Evolutionary conservation across 2,113 vertebrate species (phyloP), one percentile per base, ranked within the genome.

Genomic region (Tamias sibiricus): DNA sequence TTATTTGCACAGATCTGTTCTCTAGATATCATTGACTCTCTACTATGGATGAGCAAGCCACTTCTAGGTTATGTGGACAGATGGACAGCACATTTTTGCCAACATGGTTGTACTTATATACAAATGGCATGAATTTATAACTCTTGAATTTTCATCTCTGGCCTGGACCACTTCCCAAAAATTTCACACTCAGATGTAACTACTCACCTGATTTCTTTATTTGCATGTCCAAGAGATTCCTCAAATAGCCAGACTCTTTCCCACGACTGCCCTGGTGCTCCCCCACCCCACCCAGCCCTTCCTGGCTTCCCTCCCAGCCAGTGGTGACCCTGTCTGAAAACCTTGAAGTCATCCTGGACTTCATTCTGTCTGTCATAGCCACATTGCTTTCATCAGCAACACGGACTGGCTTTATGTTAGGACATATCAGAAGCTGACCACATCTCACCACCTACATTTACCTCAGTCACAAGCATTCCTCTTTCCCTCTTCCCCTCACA

Each of bases 1-100:
- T 90, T 52, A 62, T 77, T 88, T 95, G 90, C 64, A 91, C 3
- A 91, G 57, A 59, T 83, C 79, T 7, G 82, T 54, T 86, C 75
- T 90, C 44, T 69, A 54, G 86, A 69, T 66, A 88, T 22, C 37
- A 82, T 17, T 40, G 75, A 64, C 49, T 86, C 37, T 79, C 30
- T 44, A 40, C 37, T 49, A 42, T 32, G 26, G 30, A 42, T 84
- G 80, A 85, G n/a, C 76, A 91, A 87, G 79, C 47, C 47, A 66
- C 20, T 92, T 8, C 47, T 62, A 54, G 54, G 24, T 49, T 72
- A n/a, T 17, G 22, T 49, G 49, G 11, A 88, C 59, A 74, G 19
- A 89, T 40, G 42, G 89, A n/a, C 47, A 89, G 72, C 10, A 82
- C 26, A 32, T 12, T 89, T 84, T 87, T 54, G 16, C 13, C 17